Percentiles rank a stretch among this genome's conserved stretches.
phyloP scores from a whole-genome alignment of 2,888 invertebrate species.

The Saturnia japonica region DNA sequence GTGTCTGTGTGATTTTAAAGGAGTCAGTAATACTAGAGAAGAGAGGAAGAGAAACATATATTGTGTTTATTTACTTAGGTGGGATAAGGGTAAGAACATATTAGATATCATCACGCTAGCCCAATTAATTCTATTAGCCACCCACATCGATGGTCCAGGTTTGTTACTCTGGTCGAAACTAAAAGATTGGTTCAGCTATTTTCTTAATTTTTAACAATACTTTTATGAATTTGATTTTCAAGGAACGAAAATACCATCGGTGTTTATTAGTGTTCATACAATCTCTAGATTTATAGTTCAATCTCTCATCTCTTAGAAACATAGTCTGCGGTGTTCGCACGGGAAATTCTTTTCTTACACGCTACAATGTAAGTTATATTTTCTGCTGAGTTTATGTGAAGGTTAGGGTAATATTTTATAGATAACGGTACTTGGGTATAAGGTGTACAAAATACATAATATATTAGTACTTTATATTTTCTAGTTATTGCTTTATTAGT shows the following conservation, averaged over 20 bases:
- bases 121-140: background rate
- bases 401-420: constrained; percentile 1
- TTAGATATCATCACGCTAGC: too few relatives aligned
- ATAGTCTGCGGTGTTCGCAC: constrained; percentile 29
- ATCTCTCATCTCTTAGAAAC: constrained; percentile 50
- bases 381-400: constrained; percentile 12
- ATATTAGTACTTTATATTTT: background rate
- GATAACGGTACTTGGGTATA: background rate
- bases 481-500: background rate
- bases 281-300: constrained; percentile 57
- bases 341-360: constrained; percentile 25
- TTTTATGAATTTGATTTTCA: background rate
- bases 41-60: too few relatives aligned
- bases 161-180: too few relatives aligned
- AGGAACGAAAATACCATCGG: constrained; percentile 42
- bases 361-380: constrained; percentile 34
- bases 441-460: background rate
- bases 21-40: too few relatives aligned
- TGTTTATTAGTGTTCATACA: constrained; percentile 60
- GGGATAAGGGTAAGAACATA: too few relatives aligned
- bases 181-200: too few relatives aligned
- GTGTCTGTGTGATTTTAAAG: too few relatives aligned
- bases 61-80: too few relatives aligned
- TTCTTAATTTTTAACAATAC: too few relatives aligned
- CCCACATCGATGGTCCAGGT: background rate